phyloP scores from a whole-genome alignment of 2,888 invertebrate genomes.

The Pseudococcus jackbeardsleyi region DNA sequence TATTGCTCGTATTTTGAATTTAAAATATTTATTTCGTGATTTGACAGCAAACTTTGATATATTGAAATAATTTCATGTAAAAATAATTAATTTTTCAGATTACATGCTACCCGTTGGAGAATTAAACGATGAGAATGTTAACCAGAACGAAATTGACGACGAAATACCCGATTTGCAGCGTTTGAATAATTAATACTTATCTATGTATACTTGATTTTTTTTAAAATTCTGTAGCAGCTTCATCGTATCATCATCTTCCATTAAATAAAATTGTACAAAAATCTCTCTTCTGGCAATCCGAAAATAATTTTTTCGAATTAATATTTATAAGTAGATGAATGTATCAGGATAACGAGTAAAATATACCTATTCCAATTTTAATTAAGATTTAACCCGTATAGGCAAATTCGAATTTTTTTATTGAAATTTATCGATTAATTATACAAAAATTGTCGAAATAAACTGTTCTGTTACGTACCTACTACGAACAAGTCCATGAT shows the following conservation, averaged over 20 bases:
- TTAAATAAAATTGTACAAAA: background rate
- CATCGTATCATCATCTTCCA: background rate
- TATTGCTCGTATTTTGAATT: too few species aligned
- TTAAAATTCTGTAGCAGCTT: background rate
- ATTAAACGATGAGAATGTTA: background rate
- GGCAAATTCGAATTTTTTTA: too few species aligned
- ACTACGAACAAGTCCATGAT: too few species aligned
- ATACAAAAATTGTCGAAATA: too few species aligned
- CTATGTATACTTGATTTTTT: background rate
- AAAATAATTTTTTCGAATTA: too few species aligned
- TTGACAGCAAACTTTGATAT: background rate
- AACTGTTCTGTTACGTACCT: too few species aligned
- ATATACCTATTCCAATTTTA: too few species aligned
- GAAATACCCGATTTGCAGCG: background rate
- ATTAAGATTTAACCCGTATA: too few species aligned
- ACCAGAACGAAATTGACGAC: conserved; percentile 19
- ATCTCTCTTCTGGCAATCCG: too few species aligned
- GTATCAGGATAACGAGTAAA: too few species aligned
- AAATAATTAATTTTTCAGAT: background rate
- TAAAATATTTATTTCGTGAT: background rate
- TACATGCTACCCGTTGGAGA: background rate
- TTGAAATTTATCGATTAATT: too few species aligned
- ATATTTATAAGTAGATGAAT: too few species aligned
- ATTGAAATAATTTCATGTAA: background rate
- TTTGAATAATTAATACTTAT: background rate